Percentiles rank a stretch among this genome's conserved stretches.
Evolutionary conservation across 53 echinoderm and acorn worm genomes (phyloP).

Genomic region (Mesocentrotus franciscanus): DNA sequence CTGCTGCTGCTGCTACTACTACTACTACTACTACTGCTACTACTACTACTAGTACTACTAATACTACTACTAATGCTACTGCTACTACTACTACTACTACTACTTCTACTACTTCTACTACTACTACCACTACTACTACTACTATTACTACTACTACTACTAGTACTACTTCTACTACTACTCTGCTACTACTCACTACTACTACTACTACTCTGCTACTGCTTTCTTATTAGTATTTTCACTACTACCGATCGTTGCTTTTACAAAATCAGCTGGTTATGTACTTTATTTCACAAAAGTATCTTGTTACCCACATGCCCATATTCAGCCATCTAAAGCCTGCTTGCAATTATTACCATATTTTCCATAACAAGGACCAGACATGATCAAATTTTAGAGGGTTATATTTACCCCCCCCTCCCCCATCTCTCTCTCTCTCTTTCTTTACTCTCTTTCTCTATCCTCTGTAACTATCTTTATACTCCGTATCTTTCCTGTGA

Average conservation of each 20-base stretch:
- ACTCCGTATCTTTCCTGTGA: too few relatives aligned
- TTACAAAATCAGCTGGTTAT: not conserved
- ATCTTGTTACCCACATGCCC: not conserved
- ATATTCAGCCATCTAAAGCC: not conserved
- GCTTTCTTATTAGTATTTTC: not conserved
- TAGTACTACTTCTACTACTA: not conserved
- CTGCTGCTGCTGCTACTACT: slow-evolving; percentile 12
- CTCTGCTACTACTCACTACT: too few relatives aligned
- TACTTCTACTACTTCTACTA: not conserved
- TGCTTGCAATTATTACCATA: not conserved
- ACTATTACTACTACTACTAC: slow-evolving; percentile 2
- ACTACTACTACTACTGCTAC: not conserved
- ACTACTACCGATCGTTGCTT: not conserved
- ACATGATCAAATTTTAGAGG: not conserved
- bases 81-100: not conserved
- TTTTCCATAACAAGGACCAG: not conserved
- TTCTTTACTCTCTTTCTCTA: not conserved
- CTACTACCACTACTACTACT: slow-evolving; percentile 32
- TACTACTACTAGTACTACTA: not conserved
- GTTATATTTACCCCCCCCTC: not conserved
- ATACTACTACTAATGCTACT: not conserved
- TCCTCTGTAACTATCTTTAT: too few relatives aligned
- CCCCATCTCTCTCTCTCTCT: not conserved
- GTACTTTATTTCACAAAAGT: not conserved
- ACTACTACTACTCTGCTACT: too few relatives aligned